phyloP scores from a whole-genome alignment of 1,140 invertebrate genomes.

The Tachypleus tridentatus region DNA sequence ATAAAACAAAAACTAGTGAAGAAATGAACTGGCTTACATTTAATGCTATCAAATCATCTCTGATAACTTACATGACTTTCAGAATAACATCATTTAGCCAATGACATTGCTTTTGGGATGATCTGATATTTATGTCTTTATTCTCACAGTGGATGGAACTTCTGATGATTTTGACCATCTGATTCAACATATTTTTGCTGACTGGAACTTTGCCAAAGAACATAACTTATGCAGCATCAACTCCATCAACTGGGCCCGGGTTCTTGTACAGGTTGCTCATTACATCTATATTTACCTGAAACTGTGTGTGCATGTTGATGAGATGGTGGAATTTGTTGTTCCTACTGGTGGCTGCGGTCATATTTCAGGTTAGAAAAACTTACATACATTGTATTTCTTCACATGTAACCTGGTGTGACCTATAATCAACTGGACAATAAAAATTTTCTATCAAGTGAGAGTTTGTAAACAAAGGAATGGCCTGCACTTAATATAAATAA shows the following conservation, averaged over 20 bases:
- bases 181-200: conserved; percentile 35
- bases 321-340: conserved; percentile 33
- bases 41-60: neutral
- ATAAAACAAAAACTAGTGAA: no score
- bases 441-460: no score
- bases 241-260: conserved; percentile 40
- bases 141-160: conserved; percentile 34
- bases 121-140: conserved; percentile 16
- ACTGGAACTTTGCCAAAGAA: conserved; percentile 27
- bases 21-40: no score
- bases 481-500: no score
- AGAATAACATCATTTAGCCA: neutral
- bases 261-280: conserved; percentile 39
- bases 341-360: conserved; percentile 40
- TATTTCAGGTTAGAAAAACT: conserved; percentile 28
- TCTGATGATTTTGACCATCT: conserved; percentile 39
- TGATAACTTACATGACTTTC: conserved; percentile 5
- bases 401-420: no score
- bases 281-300: conserved; percentile 38
- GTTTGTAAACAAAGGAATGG: no score
- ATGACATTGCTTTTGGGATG: neutral
- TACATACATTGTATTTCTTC: neutral
- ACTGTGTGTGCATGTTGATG: conserved; percentile 20
- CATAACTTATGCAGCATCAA: conserved; percentile 36
- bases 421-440: no score